Evolutionary conservation across 2,113 vertebrate species (phyloP).

Genomic region (Siniperca chuatsi): DNA sequence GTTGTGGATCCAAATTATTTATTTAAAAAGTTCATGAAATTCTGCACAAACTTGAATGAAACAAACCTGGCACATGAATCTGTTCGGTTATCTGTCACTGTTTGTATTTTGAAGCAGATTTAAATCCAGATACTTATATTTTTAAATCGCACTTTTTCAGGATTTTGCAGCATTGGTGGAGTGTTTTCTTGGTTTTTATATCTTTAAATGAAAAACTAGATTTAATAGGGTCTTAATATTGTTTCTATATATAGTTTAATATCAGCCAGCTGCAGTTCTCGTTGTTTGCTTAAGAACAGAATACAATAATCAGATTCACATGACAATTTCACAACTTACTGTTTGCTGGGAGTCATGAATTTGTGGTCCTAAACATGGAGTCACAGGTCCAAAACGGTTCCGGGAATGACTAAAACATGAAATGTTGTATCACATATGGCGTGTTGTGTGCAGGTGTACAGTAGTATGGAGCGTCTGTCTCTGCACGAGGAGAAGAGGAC

Average conservation of each 20-base stretch:
- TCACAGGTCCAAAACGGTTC: neutral
- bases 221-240: neutral
- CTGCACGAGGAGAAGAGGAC: slow-evolving; percentile 92
- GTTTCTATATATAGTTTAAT: neutral
- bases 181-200: neutral
- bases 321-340: neutral
- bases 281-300: neutral
- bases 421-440: neutral
- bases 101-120: neutral
- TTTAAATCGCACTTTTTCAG: neutral
- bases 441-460: slow-evolving; percentile 89
- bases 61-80: neutral
- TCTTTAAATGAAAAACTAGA: neutral
- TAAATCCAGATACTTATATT: neutral
- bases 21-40: neutral
- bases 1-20: too few relatives aligned
- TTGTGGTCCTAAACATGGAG: neutral
- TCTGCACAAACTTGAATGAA: neutral
- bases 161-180: neutral
- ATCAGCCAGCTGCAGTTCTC: neutral
- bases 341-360: neutral
- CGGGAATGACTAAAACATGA: neutral
- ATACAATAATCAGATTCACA: neutral
- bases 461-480: slow-evolving; percentile 97
- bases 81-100: neutral